A percentile compares a stretch with the other conserved stretches of the same genome.
Conservation (phyloP, 2,888 invertebrate genomes). For the Glaucopsyche alexis region DNA sequence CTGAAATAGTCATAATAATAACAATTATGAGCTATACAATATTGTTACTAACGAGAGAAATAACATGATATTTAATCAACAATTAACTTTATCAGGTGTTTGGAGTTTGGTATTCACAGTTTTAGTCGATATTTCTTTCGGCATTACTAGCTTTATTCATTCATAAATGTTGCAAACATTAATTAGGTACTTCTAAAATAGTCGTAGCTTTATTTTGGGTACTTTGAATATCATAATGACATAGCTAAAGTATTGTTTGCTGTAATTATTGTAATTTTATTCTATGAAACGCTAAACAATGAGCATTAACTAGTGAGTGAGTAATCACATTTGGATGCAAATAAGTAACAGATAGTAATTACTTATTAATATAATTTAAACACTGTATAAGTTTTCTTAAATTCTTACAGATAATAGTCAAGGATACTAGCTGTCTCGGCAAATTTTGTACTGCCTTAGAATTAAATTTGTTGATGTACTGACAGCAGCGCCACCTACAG, state of each 20-base stretch:
- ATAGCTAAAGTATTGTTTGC: neutral
- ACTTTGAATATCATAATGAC: neutral
- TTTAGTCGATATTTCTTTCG: neutral
- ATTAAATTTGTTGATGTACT: too few relatives aligned
- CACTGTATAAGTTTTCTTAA: neutral
- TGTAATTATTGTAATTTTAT: neutral
- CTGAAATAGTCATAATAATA: slow-evolving; percentile 56
- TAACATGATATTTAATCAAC: too few relatives aligned
- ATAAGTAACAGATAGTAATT: neutral
- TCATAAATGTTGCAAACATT: neutral
- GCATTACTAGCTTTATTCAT: neutral
- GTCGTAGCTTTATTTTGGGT: neutral
- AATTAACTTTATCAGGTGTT: too few relatives aligned
- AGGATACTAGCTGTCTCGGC: too few relatives aligned
- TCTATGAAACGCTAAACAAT: neutral
- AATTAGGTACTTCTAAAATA: neutral
- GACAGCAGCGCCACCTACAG: too few relatives aligned
- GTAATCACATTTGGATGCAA: neutral
- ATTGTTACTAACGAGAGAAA: too few relatives aligned
- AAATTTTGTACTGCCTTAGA: too few relatives aligned
- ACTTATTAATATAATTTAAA: neutral
- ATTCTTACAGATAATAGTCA: too few relatives aligned
- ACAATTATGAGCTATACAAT: too few relatives aligned
- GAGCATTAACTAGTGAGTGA: neutral
- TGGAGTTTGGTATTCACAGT: neutral